phyloP scores from a whole-genome alignment of 2,797 vertebrate genomes.

The Potorous gilbertii region DNA sequence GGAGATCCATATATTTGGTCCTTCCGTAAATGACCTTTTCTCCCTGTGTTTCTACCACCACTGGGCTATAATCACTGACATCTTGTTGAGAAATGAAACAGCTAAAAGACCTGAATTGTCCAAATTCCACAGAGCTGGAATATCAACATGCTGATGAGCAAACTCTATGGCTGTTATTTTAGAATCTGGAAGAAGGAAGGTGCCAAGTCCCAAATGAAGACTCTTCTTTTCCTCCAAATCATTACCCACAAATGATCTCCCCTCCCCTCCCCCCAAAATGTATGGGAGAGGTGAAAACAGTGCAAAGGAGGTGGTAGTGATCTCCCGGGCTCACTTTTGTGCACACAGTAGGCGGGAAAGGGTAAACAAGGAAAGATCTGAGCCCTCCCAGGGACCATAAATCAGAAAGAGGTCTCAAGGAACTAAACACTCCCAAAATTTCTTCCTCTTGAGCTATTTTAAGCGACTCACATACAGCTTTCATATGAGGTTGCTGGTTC shows the following conservation, averaged over 20 bases:
- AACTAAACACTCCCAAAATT: conserved; percentile 66
- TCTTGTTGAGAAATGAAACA: background rate
- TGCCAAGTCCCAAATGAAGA: conserved; percentile 39
- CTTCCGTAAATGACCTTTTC: background rate
- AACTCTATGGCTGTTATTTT: background rate
- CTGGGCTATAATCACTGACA: background rate
- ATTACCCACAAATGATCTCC: background rate
- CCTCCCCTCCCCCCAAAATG: background rate
- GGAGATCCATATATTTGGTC: conserved; percentile 32
- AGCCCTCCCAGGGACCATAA: conserved; percentile 62
- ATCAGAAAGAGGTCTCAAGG: conserved; percentile 66
- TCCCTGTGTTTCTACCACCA: background rate
- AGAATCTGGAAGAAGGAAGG: conserved; percentile 43
- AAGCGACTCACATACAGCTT: conserved; percentile 52
- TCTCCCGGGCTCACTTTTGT: background rate
- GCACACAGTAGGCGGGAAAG: conserved; percentile 47
- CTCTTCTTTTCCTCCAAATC: background rate
- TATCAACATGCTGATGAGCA: background rate
- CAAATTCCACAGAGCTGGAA: conserved; percentile 11
- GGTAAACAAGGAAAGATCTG: conserved; percentile 54
- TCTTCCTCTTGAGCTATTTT: conserved; percentile 74
- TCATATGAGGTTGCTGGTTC: conserved; percentile 41
- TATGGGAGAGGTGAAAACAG: background rate
- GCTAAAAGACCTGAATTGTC: conserved; percentile 28
- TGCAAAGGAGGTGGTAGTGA: background rate